Conservation (phyloP, 2,113 vertebrate genomes). For the Lamprotornis superbus region DNA sequence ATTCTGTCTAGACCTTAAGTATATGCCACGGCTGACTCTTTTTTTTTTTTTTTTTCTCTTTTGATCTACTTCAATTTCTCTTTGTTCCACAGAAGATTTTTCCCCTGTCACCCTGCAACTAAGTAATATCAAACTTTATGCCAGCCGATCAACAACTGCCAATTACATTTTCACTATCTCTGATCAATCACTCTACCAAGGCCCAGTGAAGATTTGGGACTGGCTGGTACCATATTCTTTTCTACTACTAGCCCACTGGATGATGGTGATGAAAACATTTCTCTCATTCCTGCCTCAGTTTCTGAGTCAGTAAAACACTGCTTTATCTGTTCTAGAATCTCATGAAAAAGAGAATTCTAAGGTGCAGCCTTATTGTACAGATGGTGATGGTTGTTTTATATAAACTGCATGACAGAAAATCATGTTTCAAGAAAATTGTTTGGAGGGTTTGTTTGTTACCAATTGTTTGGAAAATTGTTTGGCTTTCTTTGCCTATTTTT, state of each 20-base stretch:
- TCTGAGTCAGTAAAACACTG: not conserved
- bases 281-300: not conserved
- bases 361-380: not conserved
- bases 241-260: not conserved
- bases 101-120: not conserved
- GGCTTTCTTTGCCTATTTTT: not conserved
- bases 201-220: not conserved
- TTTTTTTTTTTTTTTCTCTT: not conserved
- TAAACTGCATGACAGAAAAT: not conserved
- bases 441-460: not conserved
- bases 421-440: not conserved
- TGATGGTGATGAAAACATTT: not conserved
- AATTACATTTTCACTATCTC: not conserved
- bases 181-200: not conserved
- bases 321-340: not conserved
- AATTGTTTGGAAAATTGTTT: not conserved
- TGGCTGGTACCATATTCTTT: not conserved
- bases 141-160: not conserved
- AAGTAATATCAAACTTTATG: not conserved
- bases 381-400: not conserved
- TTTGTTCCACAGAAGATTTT: not conserved
- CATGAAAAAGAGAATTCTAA: not conserved
- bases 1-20: constrained; percentile 20
- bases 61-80: not conserved
- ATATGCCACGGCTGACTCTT: not conserved